Base-by-base conservation (phyloP, 2,113 vertebrate genomes). In the Bubalus kerabau region DNA sequence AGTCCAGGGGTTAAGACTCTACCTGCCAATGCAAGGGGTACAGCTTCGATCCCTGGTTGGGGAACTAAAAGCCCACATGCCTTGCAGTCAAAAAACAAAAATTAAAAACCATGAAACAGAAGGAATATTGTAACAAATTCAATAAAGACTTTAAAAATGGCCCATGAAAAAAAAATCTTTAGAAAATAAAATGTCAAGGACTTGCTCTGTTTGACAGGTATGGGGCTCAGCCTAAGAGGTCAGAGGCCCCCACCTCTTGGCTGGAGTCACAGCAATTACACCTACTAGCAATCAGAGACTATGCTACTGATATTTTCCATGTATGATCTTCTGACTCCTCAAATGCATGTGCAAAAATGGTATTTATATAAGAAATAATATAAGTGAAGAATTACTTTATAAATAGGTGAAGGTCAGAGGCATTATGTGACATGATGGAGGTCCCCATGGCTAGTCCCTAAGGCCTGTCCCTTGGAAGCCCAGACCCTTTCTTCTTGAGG, bases 291-390 rank as follows among this genome's bases (percentile, higher is more conserved):
- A 21, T 16, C n/a, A 57, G 59, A 90, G 40, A 46, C 5, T 5
- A 24, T 62, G 23, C 54, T 85, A 17, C 50, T 62, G 10, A 24
- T 40, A 7, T 36, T 56, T 93, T 76, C 52, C 26, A 17, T 21
- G 11, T 10, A 3, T 11, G 17, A 59, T 64, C 67, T 54, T 32
- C 26, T 54, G 26, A 57, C 40, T 32, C 76, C 67, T 91, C 64
- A 60, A 7, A 23, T 46, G 13, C 3, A 32, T 0, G 0, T 15
- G 5, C 16, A 3, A 59, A 90, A 67, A 14, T 23, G 2, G 13
- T 12, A 48, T 50, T 24, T 71, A 15, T 52, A 81, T 60, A 71
- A 71, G 9, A 71, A 36, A 71, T 71, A 71, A 71, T 23, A 40
- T 40, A 40, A 74, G 67, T 40, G 71, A 76, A 76, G 71, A 76